phyloP scores from a whole-genome alignment of 53 echinoderm and acorn worm species.

The Paracentrotus lividus region DNA sequence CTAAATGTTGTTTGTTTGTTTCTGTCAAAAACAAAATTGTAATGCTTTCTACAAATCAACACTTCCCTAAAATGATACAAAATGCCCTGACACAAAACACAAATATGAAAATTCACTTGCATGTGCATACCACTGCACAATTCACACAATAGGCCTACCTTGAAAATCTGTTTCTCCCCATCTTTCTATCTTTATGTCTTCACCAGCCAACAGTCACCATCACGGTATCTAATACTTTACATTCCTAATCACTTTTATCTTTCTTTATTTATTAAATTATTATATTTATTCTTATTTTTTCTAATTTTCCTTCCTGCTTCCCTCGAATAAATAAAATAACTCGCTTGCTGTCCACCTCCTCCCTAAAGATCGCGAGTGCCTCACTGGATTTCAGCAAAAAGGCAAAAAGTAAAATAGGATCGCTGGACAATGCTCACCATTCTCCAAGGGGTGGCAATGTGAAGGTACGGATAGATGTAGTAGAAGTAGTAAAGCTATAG shows the following conservation, averaged over 20 bases:
- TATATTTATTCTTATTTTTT: conserved; percentile 35
- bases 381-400: conserved; percentile 83
- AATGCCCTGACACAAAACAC: neutral
- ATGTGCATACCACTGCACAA: neutral
- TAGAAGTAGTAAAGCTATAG: conserved; percentile 48
- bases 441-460: conserved; percentile 89
- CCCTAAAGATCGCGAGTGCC: conserved; percentile 72
- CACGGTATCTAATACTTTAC: neutral
- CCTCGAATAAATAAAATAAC: neutral
- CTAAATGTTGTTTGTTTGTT: neutral
- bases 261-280: conserved; percentile 49
- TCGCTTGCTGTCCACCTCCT: conserved; percentile 28
- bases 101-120: neutral
- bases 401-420: conserved; percentile 88
- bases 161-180: no score
- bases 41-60: neutral
- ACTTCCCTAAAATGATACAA: neutral
- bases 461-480: conserved; percentile 77
- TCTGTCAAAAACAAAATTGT: neutral
- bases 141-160: neutral
- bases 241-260: neutral
- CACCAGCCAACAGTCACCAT: neutral
- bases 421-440: conserved; percentile 87
- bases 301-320: conserved; percentile 34
- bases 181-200: no score